These are phyloP conservation scores for Menura novaehollandiae DNA, from an alignment of 2,113 vertebrate species.

Conservation along the genomic window DNA sequence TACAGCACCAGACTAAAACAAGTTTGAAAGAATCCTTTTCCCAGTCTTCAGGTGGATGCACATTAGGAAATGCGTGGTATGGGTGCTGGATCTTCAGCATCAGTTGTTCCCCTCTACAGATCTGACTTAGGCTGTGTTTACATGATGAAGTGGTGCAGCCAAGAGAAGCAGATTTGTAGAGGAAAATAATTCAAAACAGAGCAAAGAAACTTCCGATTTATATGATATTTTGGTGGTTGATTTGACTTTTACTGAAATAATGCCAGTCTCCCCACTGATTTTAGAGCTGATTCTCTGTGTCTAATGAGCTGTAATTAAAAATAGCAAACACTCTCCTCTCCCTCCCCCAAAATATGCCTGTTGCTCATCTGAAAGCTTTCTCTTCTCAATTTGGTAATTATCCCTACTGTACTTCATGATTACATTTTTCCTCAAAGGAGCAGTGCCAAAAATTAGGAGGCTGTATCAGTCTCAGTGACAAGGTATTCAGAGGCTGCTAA, in stretches of 20 bases:
- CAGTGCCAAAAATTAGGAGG: neutral
- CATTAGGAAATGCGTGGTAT: neutral
- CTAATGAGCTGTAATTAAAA: conserved; percentile 34
- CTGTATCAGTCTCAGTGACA: neutral
- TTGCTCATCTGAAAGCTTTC: neutral
- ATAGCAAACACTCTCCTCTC: neutral
- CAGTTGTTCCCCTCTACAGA: neutral
- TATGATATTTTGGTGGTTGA: neutral
- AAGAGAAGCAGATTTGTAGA: neutral
- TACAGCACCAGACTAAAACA: neutral
- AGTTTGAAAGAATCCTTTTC: neutral
- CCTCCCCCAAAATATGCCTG: neutral
- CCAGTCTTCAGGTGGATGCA: neutral
- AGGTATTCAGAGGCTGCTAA: neutral
- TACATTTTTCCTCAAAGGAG: neutral
- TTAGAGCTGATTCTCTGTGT: neutral
- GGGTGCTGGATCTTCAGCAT: neutral
- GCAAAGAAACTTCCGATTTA: neutral
- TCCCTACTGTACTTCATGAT: neutral
- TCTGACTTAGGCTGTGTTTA: neutral
- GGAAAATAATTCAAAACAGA: conserved; percentile 4
- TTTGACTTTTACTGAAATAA: conserved; percentile 15
- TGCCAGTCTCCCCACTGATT: neutral
- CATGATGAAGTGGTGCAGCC: neutral
- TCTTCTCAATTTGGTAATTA: conserved; percentile 27